Evolutionary conservation across 2,888 invertebrate genomes (phyloP), one percentile per base, ranked within the genome.

Genomic region (Vanessa cardui): DNA sequence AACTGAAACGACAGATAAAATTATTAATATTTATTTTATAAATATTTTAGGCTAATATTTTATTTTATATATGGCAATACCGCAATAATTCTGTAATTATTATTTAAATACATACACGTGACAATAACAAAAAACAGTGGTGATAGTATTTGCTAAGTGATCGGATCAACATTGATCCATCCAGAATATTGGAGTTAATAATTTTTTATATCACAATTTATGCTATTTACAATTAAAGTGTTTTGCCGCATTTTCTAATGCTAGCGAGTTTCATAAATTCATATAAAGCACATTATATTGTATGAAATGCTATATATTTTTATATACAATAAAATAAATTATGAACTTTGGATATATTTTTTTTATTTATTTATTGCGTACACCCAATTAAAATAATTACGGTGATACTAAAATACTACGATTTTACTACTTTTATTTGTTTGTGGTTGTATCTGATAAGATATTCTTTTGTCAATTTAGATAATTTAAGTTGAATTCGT

Each of bases 191-290:
- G 39, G 9, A 56, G 18, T 39, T 18, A 39, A 56, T 44, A 20
- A 54, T 15, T 54, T 16, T 39, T 21, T 20, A 69, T 66, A 71
- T 71, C 69, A 69, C 69, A 71, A 66, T 66, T 54, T 45, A 64
- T 62, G 58, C 66, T 71, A 69, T 69, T 64, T 59, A 69, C 66
- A 71, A 54, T 46, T 54, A 56, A 15, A 31, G 16, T 33, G 39
- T 56, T 56, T 54, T 33, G 47, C 39, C 21, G 56, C 56, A 56
- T 39, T n/a, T 8, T 0, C 18, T 12, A 39, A 16, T 56, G 33
- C 56, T 16, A 52, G 52, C 33, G 33, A 33, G 39, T 33, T 56
- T 18, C n/a, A 54, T n/a, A n/a, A 21, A 31, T 31, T 16, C n/a
- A 31, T 31, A 31, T 31, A 31, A 31, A 31, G 7, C 26, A 21